Evolutionary conservation across 2,113 vertebrate species (phyloP).

Genomic region (Amblyopsis rosae): DNA sequence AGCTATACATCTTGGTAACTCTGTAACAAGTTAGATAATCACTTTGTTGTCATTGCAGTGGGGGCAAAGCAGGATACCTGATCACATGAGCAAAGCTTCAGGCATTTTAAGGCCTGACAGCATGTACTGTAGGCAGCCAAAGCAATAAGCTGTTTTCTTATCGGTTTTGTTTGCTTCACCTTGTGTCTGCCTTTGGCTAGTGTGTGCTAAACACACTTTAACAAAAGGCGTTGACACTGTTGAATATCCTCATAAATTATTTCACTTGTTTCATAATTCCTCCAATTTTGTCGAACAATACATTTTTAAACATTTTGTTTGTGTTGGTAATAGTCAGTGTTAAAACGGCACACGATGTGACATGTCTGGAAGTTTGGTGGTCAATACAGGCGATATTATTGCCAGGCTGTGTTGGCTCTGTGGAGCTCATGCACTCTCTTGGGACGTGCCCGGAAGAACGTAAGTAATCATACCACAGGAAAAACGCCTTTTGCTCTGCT

Average conservation of each 20-base stretch:
- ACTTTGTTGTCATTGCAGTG: slow-evolving; percentile 35
- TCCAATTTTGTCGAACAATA: not conserved
- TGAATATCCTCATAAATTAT: not conserved
- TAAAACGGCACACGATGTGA: not conserved
- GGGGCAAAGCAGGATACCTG: slow-evolving; percentile 22
- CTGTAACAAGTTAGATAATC: slow-evolving; percentile 31
- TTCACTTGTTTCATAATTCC: not conserved
- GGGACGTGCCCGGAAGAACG: not conserved
- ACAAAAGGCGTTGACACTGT: not conserved
- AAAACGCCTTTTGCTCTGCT: slow-evolving; percentile 1
- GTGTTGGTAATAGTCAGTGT: not conserved
- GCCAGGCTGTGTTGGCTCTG: slow-evolving; percentile 7
- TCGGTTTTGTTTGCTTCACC: not conserved
- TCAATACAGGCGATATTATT: slow-evolving; percentile 5
- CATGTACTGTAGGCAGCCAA: too few species aligned
- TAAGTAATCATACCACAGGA: slow-evolving; percentile 2
- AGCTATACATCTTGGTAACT: not conserved
- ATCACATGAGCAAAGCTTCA: slow-evolving; percentile 33
- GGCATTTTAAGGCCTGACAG: not conserved
- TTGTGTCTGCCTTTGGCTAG: not conserved
- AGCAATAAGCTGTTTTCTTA: not conserved
- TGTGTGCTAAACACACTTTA: not conserved
- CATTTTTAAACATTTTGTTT: too few species aligned
- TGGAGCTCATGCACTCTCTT: not conserved
- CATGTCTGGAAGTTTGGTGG: slow-evolving; percentile 12